Evolutionary conservation across 2,888 invertebrate genomes (phyloP).

Genomic region (Vandiemenella viatica): DNA sequence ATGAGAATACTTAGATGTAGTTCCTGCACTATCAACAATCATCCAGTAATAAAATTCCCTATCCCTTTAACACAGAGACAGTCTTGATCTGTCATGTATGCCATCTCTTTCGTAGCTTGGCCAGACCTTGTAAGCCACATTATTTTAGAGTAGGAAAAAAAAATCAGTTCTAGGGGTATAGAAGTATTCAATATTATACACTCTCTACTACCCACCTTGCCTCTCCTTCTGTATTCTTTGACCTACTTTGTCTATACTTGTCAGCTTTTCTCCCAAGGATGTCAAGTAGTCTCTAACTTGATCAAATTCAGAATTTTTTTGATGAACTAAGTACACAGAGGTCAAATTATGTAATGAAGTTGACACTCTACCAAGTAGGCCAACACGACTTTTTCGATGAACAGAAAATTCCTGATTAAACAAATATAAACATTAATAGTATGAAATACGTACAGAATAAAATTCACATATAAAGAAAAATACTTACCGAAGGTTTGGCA

Average conservation of each 20-base stretch:
- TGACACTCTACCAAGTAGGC: conserved; percentile 37
- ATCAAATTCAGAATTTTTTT: conserved; percentile 44
- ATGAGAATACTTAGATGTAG: no score
- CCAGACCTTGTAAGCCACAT: no score
- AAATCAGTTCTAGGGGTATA: no score
- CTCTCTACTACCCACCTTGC: conserved; percentile 27
- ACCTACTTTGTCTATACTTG: conserved; percentile 45
- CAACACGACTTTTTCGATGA: conserved; percentile 39
- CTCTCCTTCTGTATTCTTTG: conserved; percentile 47
- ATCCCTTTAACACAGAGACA: no score
- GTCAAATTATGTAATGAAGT: conserved; percentile 41
- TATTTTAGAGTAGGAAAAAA: no score
- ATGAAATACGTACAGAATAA: background rate
- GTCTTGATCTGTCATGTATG: no score
- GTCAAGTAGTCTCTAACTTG: conserved; percentile 43
- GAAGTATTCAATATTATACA: conserved; percentile 1
- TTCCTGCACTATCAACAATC: no score
- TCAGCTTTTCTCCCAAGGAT: conserved; percentile 43
- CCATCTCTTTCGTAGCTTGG: no score
- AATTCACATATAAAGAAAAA: background rate
- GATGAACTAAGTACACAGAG: conserved; percentile 37
- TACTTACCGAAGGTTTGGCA: conserved; percentile 42
- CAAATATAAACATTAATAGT: background rate
- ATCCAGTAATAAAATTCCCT: no score
- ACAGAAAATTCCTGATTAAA: conserved; percentile 40